A percentile compares a stretch with the other conserved stretches of the same genome.
These are phyloP conservation scores for Molossus alvarezi DNA, from an alignment of 2,797 vertebrate species.

Conservation along the genomic window DNA sequence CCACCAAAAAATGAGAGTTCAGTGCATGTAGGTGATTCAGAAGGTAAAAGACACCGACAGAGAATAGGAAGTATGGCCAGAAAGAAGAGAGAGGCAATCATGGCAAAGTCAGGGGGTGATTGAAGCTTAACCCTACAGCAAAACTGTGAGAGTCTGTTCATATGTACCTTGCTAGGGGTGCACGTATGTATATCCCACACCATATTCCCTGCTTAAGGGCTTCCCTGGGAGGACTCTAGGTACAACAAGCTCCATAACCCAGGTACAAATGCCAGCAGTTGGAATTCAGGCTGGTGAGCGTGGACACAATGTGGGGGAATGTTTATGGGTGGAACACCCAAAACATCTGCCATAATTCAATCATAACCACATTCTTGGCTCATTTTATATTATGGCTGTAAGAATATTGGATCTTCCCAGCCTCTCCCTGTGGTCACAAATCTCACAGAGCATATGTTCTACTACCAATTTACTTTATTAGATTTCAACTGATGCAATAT, in stretches of 20 bases:
- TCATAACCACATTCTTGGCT: not conserved
- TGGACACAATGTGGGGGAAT: not conserved
- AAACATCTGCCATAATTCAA: not conserved
- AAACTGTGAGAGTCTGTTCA: not conserved
- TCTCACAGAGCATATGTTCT: not conserved
- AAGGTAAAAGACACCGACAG: not conserved
- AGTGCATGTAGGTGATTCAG: not conserved
- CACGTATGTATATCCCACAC: not conserved
- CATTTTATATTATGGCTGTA: not conserved
- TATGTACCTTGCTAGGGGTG: not conserved
- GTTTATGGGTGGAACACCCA: rapidly evolving
- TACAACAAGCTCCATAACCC: not conserved
- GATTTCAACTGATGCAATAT: not conserved
- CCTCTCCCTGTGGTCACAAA: not conserved
- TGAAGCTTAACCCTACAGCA: not conserved
- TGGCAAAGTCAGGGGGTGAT: too few relatives aligned
- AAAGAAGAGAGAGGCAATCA: not conserved
- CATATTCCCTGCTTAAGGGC: not conserved
- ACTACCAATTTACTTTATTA: not conserved
- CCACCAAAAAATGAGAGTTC: not conserved
- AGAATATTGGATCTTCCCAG: not conserved
- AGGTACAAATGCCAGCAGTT: not conserved
- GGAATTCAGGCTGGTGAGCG: rapidly evolving
- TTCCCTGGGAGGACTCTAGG: not conserved
- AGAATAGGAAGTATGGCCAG: not conserved